These are phyloP conservation scores for Myopa tessellatipennis DNA, from an alignment of 2,888 invertebrate species.

Conservation along the genomic window DNA sequence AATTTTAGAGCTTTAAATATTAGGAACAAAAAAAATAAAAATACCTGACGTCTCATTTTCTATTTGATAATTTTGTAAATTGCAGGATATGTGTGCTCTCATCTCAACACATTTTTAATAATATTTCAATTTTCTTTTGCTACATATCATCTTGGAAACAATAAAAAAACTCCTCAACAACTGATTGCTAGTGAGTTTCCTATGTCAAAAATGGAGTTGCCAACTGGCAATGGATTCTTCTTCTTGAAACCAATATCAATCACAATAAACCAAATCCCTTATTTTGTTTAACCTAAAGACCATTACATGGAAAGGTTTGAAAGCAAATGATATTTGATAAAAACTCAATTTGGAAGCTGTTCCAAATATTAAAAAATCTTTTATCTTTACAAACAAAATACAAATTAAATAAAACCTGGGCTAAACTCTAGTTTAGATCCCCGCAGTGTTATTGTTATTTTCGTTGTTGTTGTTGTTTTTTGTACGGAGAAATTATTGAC, in stretches of 20 bases:
- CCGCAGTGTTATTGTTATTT: too few relatives aligned
- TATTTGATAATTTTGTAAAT: conserved; percentile 10
- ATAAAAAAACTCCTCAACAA: conserved; percentile 12
- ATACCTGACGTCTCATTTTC: conserved; percentile 8
- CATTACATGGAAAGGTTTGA: too few relatives aligned
- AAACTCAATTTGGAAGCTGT: too few relatives aligned
- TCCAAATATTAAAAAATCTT: not conserved
- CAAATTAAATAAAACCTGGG: too few relatives aligned
- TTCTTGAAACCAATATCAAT: not conserved
- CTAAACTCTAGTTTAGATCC: too few relatives aligned
- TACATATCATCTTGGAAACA: conserved; percentile 33
- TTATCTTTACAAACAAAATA: not conserved
- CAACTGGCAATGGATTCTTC: not conserved
- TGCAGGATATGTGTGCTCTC: conserved; percentile 5
- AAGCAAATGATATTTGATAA: too few relatives aligned
- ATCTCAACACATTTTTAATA: conserved; percentile 10
- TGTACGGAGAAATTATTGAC: too few relatives aligned
- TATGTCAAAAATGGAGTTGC: not conserved
- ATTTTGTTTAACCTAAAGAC: too few relatives aligned
- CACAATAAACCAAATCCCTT: not conserved
- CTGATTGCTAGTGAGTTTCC: conserved; percentile 3
- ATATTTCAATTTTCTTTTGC: conserved; percentile 9
- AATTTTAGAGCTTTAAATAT: not conserved
- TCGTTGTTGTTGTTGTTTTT: too few relatives aligned
- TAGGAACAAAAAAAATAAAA: conserved; percentile 1